Evolutionary conservation across 2,113 vertebrate species (phyloP), one percentile per base, ranked within the genome.

Genomic region (Danio rerio): DNA sequence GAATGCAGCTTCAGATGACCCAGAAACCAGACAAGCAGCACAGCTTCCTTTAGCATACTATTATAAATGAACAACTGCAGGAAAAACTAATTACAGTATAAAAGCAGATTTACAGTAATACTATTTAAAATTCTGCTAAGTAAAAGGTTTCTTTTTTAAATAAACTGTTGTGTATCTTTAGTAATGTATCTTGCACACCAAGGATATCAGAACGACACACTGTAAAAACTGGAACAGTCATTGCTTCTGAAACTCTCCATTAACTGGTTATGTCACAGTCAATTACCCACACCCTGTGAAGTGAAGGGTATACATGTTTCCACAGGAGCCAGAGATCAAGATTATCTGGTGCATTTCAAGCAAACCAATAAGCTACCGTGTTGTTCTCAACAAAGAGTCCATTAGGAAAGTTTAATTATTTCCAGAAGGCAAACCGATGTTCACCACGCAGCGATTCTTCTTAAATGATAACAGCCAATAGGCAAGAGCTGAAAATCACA

Each of bases 1-100:
- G 89, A 92, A 91, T 90, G 85, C 66, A 83, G 78, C 49, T 78
- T 75, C 80, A 52, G 84, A 87, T 71, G 66, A 87, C 79, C 83
- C 83, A 90, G 80, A 88, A 88, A 72, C 43, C 43, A 59, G 68
- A n/a, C 9, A 68, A 58, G 59, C 47, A 53, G 69, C 21, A 61
- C 71, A 68, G 55, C 52, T 62, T 56, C 53, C 45, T 72, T 18
- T 18, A 58, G 18, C 9, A 7, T 18, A 47, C 21, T 7, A 16
- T 69, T 62, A n/a, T n/a, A 68, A 56, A 83, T 84, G 78, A 88
- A 31, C 31, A 31, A 31, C 31, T 31, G 31, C 31, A 31, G 31
- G 31, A 31, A 31, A 2, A 31, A 31, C 31, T 31, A 31, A 31
- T 31, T 31, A 31, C 31, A 31, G 31, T 31, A n/a, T n/a, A n/a